These are phyloP conservation scores for Manduca sexta DNA, from an alignment of 1,140 invertebrate species.

Conservation along the genomic window DNA sequence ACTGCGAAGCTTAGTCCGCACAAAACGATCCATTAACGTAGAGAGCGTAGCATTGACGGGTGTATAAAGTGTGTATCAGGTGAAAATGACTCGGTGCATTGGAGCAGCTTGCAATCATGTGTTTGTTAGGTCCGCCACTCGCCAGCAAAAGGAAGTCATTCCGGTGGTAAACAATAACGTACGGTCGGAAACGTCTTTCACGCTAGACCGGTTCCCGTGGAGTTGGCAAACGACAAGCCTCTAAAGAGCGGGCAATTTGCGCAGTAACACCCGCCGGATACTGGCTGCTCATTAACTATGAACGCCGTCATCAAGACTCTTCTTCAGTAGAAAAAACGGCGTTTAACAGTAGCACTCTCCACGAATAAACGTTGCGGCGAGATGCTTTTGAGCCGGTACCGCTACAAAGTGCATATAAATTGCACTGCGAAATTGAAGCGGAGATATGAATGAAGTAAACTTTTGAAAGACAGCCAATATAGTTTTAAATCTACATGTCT, in stretches of 20 bases:
- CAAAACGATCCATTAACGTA: conserved; percentile 33
- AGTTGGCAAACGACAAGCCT: conserved; percentile 48
- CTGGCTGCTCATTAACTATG: conserved; percentile 69
- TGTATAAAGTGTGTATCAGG: conserved; percentile 20
- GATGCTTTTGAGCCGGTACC: conserved; percentile 51
- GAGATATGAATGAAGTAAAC: conserved; percentile 57
- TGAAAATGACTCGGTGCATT: conserved; percentile 20
- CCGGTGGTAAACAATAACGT: conserved; percentile 57
- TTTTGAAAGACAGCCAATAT: conserved; percentile 49
- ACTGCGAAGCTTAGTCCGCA: conserved; percentile 13
- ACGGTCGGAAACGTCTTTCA: conserved; percentile 58
- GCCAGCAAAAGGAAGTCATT: conserved; percentile 58
- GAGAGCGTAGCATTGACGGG: conserved; percentile 21
- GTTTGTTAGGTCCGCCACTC: conserved; percentile 24
- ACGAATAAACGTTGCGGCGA: conserved; percentile 48
- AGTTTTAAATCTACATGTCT: conserved; percentile 46
- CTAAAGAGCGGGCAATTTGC: conserved; percentile 60
- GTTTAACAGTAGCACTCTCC: conserved; percentile 59
- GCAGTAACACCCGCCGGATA: conserved; percentile 55
- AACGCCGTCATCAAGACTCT: conserved; percentile 66
- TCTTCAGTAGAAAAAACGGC: conserved; percentile 63
- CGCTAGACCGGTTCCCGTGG: conserved; percentile 36
- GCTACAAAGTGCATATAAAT: conserved; percentile 71
- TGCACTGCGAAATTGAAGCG: conserved; percentile 60
- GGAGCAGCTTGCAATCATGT: conserved; percentile 17